Conservation (phyloP, 2,797 vertebrate species). For the Melanotaenia pygmaea region DNA sequence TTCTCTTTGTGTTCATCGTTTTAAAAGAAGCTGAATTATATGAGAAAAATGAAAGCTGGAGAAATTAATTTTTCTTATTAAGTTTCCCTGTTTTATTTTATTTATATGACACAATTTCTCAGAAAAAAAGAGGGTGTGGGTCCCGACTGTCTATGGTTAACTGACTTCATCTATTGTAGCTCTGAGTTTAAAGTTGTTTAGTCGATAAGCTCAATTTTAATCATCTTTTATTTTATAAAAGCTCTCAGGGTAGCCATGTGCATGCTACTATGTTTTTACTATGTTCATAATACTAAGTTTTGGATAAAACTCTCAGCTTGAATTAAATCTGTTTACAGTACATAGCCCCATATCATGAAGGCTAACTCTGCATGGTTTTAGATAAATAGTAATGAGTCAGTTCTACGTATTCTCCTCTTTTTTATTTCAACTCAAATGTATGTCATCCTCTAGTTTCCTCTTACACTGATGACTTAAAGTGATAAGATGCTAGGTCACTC, state of each 20-base stretch:
- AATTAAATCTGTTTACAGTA: not conserved
- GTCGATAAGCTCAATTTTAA: slow-evolving; percentile 29
- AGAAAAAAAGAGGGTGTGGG: slow-evolving; percentile 47
- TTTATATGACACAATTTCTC: slow-evolving; percentile 34
- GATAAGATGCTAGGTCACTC: not conserved
- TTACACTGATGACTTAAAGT: slow-evolving; percentile 22
- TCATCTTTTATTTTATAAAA: slow-evolving; percentile 32
- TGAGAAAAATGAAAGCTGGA: no score
- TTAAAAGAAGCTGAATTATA: not conserved
- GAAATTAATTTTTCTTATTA: not conserved
- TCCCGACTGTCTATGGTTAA: slow-evolving; percentile 40
- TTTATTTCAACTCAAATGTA: not conserved
- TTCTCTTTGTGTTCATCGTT: not conserved
- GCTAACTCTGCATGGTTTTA: not conserved
- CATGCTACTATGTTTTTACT: not conserved
- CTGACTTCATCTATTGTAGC: slow-evolving; percentile 36
- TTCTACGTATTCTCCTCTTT: slow-evolving; percentile 5
- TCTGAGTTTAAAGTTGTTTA: slow-evolving; percentile 46
- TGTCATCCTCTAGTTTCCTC: not conserved
- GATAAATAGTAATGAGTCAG: not conserved
- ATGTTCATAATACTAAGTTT: not conserved
- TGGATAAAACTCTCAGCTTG: not conserved
- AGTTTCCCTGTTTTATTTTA: not conserved
- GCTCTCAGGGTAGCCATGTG: not conserved
- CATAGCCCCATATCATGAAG: not conserved